Percentiles rank a stretch among this genome's conserved stretches.
Conservation (phyloP, 2,797 vertebrate species). For the Parambassis ranga region DNA sequence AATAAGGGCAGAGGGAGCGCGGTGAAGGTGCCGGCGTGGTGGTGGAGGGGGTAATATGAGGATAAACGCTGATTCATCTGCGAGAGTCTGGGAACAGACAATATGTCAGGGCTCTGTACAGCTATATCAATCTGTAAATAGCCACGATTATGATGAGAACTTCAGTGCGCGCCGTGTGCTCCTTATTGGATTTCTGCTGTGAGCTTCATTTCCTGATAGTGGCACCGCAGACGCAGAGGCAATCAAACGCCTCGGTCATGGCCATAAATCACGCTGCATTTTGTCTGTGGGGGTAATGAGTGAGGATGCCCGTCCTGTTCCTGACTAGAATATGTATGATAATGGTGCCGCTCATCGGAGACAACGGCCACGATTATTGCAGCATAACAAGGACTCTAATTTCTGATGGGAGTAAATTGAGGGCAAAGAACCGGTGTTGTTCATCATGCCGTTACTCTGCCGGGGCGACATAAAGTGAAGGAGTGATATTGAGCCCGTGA, state of each 20-base stretch:
- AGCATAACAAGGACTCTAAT: slow-evolving; percentile 70
- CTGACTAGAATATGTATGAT: slow-evolving; percentile 70
- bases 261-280: slow-evolving; percentile 77
- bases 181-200: slow-evolving; percentile 77
- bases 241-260: slow-evolving; percentile 75
- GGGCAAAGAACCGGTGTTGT: slow-evolving; percentile 53
- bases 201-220: slow-evolving; percentile 80
- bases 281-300: slow-evolving; percentile 78
- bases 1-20: slow-evolving; percentile 30
- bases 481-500: slow-evolving; percentile 27
- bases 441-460: slow-evolving; percentile 59
- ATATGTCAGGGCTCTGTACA: slow-evolving; percentile 60
- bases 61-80: slow-evolving; percentile 65
- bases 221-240: slow-evolving; percentile 73
- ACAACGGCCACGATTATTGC: slow-evolving; percentile 69
- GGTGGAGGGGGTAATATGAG: slow-evolving; percentile 35
- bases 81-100: slow-evolving; percentile 49
- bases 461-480: neutral
- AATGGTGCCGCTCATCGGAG: slow-evolving; percentile 50
- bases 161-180: slow-evolving; percentile 46
- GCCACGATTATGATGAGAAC: slow-evolving; percentile 71
- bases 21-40: slow-evolving; percentile 1
- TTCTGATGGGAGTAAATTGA: slow-evolving; percentile 69
- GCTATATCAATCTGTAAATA: slow-evolving; percentile 79
- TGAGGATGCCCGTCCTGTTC: slow-evolving; percentile 57